phyloP scores from a whole-genome alignment of 2,888 invertebrate genomes.

The Temnothorax rugatulus region DNA sequence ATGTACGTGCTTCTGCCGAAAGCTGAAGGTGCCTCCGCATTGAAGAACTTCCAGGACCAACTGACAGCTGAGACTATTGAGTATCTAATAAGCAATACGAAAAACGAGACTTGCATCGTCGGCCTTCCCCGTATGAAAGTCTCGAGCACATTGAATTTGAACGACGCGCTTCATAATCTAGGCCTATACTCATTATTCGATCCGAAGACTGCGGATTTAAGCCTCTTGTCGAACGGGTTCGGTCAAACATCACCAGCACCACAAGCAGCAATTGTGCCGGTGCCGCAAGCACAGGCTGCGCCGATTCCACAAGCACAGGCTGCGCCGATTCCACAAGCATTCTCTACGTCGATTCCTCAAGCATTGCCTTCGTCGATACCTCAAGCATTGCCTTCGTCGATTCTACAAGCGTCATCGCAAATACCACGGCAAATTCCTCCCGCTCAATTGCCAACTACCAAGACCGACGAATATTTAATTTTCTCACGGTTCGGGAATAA shows the following conservation, averaged over 20 bases:
- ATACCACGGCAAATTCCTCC: not conserved
- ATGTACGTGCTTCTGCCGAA: constrained; percentile 91
- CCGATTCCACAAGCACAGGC: not conserved
- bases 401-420: not conserved
- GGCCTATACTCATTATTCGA: constrained; percentile 90
- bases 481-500: constrained; percentile 69
- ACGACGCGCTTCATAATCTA: constrained; percentile 87
- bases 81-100: constrained; percentile 86
- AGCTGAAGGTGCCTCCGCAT: constrained; percentile 85
- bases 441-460: not conserved
- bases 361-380: not conserved
- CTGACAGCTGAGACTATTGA: constrained; percentile 87
- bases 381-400: not conserved
- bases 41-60: constrained; percentile 87
- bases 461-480: constrained; percentile 56
- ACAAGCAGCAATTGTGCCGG: not conserved
- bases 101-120: constrained; percentile 87
- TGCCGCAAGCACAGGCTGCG: not conserved
- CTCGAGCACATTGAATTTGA: constrained; percentile 88
- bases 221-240: constrained; percentile 88
- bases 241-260: not conserved
- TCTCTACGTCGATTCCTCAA: not conserved
- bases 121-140: constrained; percentile 92
- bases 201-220: constrained; percentile 89
- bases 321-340: not conserved